Percentiles rank a stretch among this genome's conserved stretches.
These are phyloP conservation scores for Varanus salvator DNA, from an alignment of 2,113 vertebrate species.

Conservation along the genomic window DNA sequence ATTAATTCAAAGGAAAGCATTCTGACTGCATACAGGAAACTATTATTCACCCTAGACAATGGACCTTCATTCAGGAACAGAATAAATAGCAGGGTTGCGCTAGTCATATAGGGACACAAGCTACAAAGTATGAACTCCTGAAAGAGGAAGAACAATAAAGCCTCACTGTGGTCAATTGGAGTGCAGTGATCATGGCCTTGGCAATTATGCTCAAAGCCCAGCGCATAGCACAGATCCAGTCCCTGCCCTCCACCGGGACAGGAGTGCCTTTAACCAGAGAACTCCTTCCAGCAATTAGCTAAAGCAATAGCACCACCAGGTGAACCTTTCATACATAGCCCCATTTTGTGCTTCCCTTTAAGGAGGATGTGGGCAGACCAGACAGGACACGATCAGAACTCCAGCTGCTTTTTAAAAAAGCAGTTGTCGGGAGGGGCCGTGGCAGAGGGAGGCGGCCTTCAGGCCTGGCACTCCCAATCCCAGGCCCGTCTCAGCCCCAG, in stretches of 20 bases:
- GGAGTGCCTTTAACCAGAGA: conserved; percentile 7
- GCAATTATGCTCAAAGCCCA: background rate
- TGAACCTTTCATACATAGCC: background rate
- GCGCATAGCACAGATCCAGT: background rate
- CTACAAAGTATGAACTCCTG: background rate
- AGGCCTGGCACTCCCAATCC: no score
- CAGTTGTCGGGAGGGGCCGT: background rate
- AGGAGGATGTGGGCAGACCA: background rate
- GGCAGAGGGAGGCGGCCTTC: background rate
- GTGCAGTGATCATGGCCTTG: background rate
- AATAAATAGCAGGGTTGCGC: accelerated
- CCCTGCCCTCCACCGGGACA: background rate
- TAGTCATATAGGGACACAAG: background rate
- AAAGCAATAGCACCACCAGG: conserved; percentile 18
- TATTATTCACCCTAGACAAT: background rate
- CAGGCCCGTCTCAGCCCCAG: background rate
- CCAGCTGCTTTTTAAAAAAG: background rate
- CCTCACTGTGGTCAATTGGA: background rate
- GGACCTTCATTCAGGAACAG: background rate
- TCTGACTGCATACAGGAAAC: accelerated
- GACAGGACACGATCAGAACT: background rate
- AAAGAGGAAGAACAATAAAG: background rate
- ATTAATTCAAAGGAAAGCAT: background rate
- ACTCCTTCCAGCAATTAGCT: conserved; percentile 4
- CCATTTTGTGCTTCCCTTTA: background rate